Evolutionary conservation across 2,888 invertebrate species (phyloP).

Genomic region (Plemyria rubiginata): DNA sequence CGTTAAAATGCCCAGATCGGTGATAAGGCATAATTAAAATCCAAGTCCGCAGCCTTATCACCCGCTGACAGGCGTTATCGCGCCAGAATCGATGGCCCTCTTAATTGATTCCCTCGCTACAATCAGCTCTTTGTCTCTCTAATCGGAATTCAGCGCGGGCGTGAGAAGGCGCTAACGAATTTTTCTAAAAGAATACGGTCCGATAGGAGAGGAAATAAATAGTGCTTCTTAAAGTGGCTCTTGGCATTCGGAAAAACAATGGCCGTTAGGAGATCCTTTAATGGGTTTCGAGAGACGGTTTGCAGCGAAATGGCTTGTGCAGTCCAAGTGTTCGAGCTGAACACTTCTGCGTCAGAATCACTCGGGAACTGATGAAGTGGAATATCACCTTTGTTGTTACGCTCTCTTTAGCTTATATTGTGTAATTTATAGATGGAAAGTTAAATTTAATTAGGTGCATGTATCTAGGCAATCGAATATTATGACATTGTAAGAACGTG

Average conservation of each 20-base stretch:
- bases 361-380: constrained; percentile 3
- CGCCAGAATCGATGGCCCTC: constrained; percentile 76
- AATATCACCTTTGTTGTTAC: constrained; percentile 1
- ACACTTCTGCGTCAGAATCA: background rate
- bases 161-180: constrained; percentile 55
- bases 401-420: background rate
- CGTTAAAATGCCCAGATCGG: constrained; percentile 5
- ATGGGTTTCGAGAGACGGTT: constrained; percentile 41
- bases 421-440: too few relatives aligned
- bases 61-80: constrained; percentile 71
- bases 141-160: constrained; percentile 72
- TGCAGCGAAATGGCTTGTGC: constrained; percentile 22
- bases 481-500: too few relatives aligned
- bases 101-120: constrained; percentile 80
- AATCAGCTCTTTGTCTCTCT: constrained; percentile 76
- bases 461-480: too few relatives aligned
- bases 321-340: constrained; percentile 2
- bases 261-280: constrained; percentile 50
- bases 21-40: constrained; percentile 59
- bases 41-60: constrained; percentile 58
- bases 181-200: constrained; percentile 65
- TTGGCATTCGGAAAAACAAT: constrained; percentile 55
- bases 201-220: constrained; percentile 61
- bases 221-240: constrained; percentile 61
- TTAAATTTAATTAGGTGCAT: too few relatives aligned